Evolutionary conservation across 1,140 invertebrate genomes (phyloP), one percentile per base, ranked within the genome.

Genomic region (Atopsyche davidsoni): DNA sequence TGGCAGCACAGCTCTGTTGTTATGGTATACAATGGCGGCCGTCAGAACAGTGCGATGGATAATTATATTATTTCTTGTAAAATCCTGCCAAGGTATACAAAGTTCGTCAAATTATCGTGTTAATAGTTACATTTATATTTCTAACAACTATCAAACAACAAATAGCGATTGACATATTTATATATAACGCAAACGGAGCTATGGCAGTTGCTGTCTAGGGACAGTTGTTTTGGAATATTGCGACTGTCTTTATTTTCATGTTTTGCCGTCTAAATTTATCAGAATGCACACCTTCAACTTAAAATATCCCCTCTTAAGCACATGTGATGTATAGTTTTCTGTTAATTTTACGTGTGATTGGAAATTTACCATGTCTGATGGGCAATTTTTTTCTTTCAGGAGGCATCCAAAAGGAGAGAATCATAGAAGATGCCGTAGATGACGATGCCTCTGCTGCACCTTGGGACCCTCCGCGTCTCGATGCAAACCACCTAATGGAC

Each of bases 11-110:
- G 50, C 41, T 63, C 57, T 57, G 65, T 70, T 72, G 68, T 72
- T 72, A 70, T 71, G 68, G 67, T 72, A 69, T 67, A 66, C 55
- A 69, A 72, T 72, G 70, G 69, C 70, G 69, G 69, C 70, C 70
- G 60, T 63, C 70, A 69, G 68, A 64, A 67, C 65, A 62, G 61
- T 69, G 59, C 57, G 63, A 67, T 72, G 66, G 64, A 64, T 72
- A 62, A 69, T 70, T 64, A 69, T 61, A 60, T 66, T 72, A 69
- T 68, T 71, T 63, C 57, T 70, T 57, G 66, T 71, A 67, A 70
- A 68, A 62, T 58, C 58, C 57, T 63, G 65, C 57, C 60, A 63
- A 61, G 69, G 70, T 71, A 47, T 64, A 64, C 62, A 57, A 57
- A 31, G n/a, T n/a, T n/a, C n/a, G n/a, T n/a, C n/a, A n/a, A n/a